A percentile compares a stretch with the other conserved stretches of the same genome.
Conservation (phyloP, 2,113 vertebrate genomes). For the Semicossyphus pulcher region DNA sequence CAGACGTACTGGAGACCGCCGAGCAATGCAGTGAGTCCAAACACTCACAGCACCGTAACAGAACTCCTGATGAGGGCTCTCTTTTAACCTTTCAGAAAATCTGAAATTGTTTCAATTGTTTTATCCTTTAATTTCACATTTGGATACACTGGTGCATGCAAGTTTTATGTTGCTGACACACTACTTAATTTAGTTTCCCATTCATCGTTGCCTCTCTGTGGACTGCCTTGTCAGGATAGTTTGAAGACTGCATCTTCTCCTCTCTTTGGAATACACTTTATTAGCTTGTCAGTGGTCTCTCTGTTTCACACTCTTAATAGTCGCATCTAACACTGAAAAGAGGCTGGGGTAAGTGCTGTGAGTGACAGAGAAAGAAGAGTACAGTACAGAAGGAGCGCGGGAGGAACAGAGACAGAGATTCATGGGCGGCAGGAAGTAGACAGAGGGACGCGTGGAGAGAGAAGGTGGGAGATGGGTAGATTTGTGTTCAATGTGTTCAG, state of each 20-base stretch:
- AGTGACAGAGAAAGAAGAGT: conserved; percentile 13
- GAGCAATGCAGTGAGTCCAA: conserved; percentile 70
- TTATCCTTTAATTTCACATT: not conserved
- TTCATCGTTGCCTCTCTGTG: conserved; percentile 13
- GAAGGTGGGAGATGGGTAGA: conserved; percentile 15
- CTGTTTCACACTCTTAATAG: conserved; percentile 21
- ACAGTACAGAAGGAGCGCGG: not conserved
- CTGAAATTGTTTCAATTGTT: not conserved
- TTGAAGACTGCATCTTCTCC: conserved; percentile 9
- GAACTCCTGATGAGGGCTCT: not conserved
- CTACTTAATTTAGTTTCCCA: conserved; percentile 3
- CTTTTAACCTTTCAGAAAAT: not conserved
- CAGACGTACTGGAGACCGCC: conserved; percentile 78
- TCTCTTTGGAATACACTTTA: conserved; percentile 48
- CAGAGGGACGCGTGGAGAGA: not conserved
- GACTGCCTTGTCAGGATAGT: conserved; percentile 10
- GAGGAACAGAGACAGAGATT: not conserved
- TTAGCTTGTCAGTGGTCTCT: conserved; percentile 47
- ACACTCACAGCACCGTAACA: not conserved
- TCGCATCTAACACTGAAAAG: conserved; percentile 10
- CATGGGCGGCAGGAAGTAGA: not conserved
- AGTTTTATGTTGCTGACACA: conserved; percentile 8
- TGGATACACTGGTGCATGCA: not conserved
- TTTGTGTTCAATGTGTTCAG: conserved; percentile 34
- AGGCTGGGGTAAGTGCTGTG: conserved; percentile 14